phyloP scores from a whole-genome alignment of 2,797 vertebrate genomes.

The Anolis apletophallus region DNA sequence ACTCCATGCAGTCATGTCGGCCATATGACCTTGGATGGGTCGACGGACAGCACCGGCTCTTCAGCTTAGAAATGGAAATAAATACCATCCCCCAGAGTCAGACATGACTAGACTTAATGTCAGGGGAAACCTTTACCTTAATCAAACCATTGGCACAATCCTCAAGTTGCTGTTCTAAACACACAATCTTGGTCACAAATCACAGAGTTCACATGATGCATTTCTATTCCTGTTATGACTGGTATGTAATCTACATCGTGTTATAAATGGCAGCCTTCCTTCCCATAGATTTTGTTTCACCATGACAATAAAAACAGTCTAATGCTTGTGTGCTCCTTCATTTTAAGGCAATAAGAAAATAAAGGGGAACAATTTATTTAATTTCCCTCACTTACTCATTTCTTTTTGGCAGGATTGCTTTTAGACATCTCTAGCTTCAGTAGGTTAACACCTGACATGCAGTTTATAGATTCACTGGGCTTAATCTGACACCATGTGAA shows the following conservation, averaged over 20 bases:
- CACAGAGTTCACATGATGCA: slow-evolving; percentile 54
- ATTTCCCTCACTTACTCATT: not conserved
- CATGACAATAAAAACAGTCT: not conserved
- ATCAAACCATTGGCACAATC: not conserved
- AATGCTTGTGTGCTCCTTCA: not conserved
- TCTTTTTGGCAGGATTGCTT: not conserved
- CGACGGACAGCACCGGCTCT: too few species aligned
- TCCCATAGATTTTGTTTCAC: slow-evolving; percentile 38
- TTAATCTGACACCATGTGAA: not conserved
- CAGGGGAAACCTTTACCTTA: too few species aligned
- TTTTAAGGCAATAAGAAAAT: not conserved
- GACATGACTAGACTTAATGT: too few species aligned
- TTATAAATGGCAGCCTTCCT: slow-evolving; percentile 67
- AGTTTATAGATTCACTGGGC: not conserved
- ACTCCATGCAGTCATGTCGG: too few species aligned
- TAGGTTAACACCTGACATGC: not conserved
- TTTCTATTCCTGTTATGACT: slow-evolving; percentile 57
- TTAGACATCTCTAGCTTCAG: not conserved
- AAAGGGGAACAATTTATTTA: not conserved
- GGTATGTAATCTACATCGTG: slow-evolving; percentile 65
- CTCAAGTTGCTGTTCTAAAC: not conserved
- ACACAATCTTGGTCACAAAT: slow-evolving; percentile 21
- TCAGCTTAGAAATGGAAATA: too few species aligned
- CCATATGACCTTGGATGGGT: too few species aligned
- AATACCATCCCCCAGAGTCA: too few species aligned